Evolutionary conservation across 1,140 invertebrate genomes (phyloP).

Genomic region (Acyrthosiphon pisum): DNA sequence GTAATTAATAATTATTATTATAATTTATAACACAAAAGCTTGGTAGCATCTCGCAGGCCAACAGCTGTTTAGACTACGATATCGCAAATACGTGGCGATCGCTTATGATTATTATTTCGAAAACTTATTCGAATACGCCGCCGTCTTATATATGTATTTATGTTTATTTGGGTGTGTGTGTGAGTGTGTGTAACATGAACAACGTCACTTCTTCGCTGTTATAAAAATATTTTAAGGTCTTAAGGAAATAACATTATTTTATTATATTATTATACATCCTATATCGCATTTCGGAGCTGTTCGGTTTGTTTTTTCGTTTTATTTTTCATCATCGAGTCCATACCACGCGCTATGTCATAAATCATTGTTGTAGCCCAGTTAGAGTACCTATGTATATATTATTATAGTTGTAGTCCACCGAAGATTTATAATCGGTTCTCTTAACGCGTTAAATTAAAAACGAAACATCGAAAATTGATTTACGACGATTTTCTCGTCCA

Average conservation of each 20-base stretch:
- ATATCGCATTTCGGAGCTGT: not conserved
- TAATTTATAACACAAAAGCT: no score
- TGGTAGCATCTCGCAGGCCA: no score
- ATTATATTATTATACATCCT: not conserved
- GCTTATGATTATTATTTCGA: no score
- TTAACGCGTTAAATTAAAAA: constrained; percentile 32
- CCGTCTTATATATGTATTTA: no score
- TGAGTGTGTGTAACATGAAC: not conserved
- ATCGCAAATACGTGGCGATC: no score
- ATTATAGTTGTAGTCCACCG: not conserved
- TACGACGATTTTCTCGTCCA: constrained; percentile 6
- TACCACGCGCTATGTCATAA: not conserved
- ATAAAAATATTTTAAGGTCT: not conserved
- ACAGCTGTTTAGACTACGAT: no score
- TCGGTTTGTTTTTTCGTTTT: constrained; percentile 9
- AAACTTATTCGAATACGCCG: no score
- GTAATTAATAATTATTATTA: no score
- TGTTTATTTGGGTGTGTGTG: not conserved
- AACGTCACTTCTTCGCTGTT: not conserved
- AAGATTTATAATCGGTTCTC: constrained; percentile 15
- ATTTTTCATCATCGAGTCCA: not conserved
- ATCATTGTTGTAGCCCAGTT: not conserved
- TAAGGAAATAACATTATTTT: not conserved
- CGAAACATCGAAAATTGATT: constrained; percentile 27
- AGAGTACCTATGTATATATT: not conserved